phyloP scores from a whole-genome alignment of 1,140 invertebrate genomes.

The Planococcus citri region DNA sequence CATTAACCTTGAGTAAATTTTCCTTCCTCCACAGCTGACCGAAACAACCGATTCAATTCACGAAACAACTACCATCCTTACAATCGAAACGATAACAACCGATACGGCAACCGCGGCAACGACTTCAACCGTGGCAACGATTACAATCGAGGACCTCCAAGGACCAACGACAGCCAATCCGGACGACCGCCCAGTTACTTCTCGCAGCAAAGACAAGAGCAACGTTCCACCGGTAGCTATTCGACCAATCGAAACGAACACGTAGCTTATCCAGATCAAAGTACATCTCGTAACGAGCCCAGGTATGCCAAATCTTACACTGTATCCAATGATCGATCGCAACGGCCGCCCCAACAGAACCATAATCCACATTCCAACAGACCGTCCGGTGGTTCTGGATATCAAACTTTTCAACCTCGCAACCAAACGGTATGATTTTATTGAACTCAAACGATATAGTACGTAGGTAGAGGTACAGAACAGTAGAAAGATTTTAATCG shows the following conservation, averaged over 20 bases:
- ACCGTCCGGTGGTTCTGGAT: not conserved
- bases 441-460: not conserved
- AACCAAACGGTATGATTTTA: constrained; percentile 21
- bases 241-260: not conserved
- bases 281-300: not conserved
- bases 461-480: no score
- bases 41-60: not conserved
- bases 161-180: not conserved
- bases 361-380: not conserved
- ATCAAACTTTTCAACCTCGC: constrained; percentile 21
- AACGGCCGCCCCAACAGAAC: not conserved
- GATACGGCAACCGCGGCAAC: no score
- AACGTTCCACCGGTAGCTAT: not conserved
- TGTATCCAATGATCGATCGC: not conserved
- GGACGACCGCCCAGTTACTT: not conserved
- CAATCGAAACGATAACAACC: not conserved
- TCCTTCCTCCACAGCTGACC: not conserved
- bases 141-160: not conserved
- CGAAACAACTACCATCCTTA: not conserved
- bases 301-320: not conserved
- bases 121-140: no score
- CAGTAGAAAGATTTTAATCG: no score
- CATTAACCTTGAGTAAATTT: no score
- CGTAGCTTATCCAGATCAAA: not conserved
- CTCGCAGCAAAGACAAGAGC: not conserved